Evolutionary conservation across 2,888 invertebrate genomes (phyloP).

Genomic region (Cephus runcator): DNA sequence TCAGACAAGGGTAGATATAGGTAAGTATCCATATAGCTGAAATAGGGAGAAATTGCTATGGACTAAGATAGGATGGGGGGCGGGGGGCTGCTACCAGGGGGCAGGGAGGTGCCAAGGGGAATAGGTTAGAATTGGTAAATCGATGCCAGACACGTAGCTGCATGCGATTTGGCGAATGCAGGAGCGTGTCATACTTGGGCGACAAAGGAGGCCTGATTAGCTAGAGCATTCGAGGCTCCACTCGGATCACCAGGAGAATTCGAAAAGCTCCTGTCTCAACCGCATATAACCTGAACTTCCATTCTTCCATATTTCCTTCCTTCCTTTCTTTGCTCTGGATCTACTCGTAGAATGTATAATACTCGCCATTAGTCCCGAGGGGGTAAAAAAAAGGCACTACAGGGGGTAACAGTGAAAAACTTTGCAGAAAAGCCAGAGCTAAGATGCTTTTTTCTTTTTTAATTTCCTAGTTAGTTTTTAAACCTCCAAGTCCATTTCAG

Average conservation of each 20-base stretch:
- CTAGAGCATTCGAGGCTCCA: neutral
- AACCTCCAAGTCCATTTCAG: neutral
- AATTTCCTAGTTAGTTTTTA: neutral
- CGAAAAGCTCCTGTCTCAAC: neutral
- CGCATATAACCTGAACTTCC: too few relatives aligned
- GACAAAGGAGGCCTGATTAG: neutral
- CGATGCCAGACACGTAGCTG: neutral
- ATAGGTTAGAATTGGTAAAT: neutral
- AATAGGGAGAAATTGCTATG: neutral
- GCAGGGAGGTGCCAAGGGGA: neutral
- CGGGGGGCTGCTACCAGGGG: too few relatives aligned
- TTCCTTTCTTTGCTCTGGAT: neutral
- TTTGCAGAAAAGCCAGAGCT: neutral
- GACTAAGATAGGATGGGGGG: neutral
- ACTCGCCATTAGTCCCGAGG: neutral
- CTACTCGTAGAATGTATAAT: neutral
- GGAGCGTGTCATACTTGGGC: neutral
- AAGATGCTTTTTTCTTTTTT: neutral
- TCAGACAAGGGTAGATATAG: neutral
- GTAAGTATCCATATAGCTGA: neutral
- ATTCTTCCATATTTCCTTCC: too few relatives aligned
- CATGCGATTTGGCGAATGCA: neutral
- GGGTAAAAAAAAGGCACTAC: neutral
- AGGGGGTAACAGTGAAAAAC: neutral
- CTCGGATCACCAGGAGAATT: neutral